A percentile compares a stretch with the other conserved stretches of the same genome.
phyloP scores from a whole-genome alignment of 1,140 invertebrate genomes.

The Nymphalis io region DNA sequence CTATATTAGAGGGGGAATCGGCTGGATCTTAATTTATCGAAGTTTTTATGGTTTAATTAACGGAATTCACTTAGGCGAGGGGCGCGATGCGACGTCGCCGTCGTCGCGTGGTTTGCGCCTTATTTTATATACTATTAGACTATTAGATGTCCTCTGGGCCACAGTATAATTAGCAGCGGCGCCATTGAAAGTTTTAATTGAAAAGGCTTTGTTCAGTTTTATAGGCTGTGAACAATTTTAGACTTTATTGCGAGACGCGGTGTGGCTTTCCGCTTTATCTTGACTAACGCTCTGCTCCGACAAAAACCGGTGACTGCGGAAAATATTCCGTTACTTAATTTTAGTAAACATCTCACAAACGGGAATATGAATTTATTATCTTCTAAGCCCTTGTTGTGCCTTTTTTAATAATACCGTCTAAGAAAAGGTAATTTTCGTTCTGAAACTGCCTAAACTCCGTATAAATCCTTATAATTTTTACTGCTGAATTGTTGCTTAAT shows the following conservation, averaged over 20 bases:
- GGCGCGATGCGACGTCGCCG: slow-evolving; percentile 47
- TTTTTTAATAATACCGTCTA: background rate
- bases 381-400: slow-evolving; percentile 10
- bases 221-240: slow-evolving; percentile 72
- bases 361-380: slow-evolving; percentile 19
- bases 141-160: slow-evolving; percentile 68
- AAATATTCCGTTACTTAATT: slow-evolving; percentile 31
- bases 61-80: slow-evolving; percentile 80
- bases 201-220: slow-evolving; percentile 78
- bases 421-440: slow-evolving; percentile 9
- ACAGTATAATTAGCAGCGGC: slow-evolving; percentile 69
- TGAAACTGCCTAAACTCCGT: background rate
- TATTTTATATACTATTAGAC: slow-evolving; percentile 61
- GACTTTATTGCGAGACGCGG: slow-evolving; percentile 50
- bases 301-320: slow-evolving; percentile 14
- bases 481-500: background rate
- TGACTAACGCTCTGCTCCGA: slow-evolving; percentile 38
- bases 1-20: slow-evolving; percentile 79
- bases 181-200: slow-evolving; percentile 79
- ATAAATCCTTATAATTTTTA: background rate
- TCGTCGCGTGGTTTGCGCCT: slow-evolving; percentile 67
- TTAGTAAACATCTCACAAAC: slow-evolving; percentile 10
- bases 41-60: slow-evolving; percentile 83
- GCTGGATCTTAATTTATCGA: slow-evolving; percentile 82
- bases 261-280: slow-evolving; percentile 43